phyloP scores from a whole-genome alignment of 2,113 vertebrate species.

The Leucoraja erinaceus region DNA sequence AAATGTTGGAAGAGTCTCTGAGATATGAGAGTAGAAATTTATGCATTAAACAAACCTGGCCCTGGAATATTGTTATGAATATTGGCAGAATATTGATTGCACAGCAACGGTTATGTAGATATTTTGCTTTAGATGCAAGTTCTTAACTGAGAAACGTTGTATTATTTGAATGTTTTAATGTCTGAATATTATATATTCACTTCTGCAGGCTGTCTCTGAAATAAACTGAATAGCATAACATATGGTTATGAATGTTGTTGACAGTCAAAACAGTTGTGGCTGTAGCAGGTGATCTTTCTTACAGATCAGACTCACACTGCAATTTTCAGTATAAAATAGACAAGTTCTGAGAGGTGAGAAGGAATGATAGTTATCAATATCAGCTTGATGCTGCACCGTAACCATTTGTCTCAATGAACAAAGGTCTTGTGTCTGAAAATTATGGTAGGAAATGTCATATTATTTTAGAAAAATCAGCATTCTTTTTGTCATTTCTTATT shows the following conservation, averaged over 20 bases:
- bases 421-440: background rate
- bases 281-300: slow-evolving; percentile 16
- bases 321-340: slow-evolving; percentile 11
- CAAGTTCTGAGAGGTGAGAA: slow-evolving; percentile 24
- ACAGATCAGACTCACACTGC: slow-evolving; percentile 9
- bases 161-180: background rate
- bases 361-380: slow-evolving; percentile 16
- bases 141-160: background rate
- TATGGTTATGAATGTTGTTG: slow-evolving; percentile 33
- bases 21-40: background rate
- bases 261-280: slow-evolving; percentile 31
- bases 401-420: slow-evolving; percentile 17
- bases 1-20: background rate
- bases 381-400: slow-evolving; percentile 15
- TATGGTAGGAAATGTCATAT: background rate
- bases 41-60: background rate
- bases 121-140: background rate
- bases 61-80: no score
- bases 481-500: no score
- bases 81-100: background rate
- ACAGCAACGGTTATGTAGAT: background rate
- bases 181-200: background rate
- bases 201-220: slow-evolving; percentile 8
- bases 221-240: slow-evolving; percentile 23
- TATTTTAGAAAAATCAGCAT: no score